These are phyloP conservation scores for Lagodon rhomboides DNA, from an alignment of 2,797 vertebrate genomes.

Conservation along the genomic window DNA sequence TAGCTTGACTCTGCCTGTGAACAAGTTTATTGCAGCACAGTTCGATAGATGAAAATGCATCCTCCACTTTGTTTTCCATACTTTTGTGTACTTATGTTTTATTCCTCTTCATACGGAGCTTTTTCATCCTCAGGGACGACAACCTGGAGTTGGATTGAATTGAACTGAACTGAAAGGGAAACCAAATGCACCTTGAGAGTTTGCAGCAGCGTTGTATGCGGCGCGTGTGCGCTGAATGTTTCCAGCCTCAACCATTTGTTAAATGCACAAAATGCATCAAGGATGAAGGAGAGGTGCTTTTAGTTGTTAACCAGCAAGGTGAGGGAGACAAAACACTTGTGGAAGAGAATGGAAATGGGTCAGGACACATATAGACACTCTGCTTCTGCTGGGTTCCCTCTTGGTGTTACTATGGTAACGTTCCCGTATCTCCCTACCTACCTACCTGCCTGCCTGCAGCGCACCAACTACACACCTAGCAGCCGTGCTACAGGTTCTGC, in stretches of 20 bases:
- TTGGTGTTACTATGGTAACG: slow-evolving; percentile 88
- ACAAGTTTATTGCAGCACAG: slow-evolving; percentile 18
- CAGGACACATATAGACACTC: slow-evolving; percentile 85
- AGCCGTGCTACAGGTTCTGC: slow-evolving; percentile 79
- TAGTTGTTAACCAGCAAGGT: slow-evolving; percentile 74
- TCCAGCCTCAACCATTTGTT: slow-evolving; percentile 51
- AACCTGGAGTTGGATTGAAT: slow-evolving; percentile 38
- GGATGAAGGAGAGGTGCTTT: slow-evolving; percentile 70
- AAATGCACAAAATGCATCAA: slow-evolving; percentile 60
- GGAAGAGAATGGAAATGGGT: slow-evolving; percentile 84
- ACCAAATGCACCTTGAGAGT: slow-evolving; percentile 58
- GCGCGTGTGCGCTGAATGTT: slow-evolving; percentile 38
- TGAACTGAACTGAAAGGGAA: slow-evolving; percentile 52
- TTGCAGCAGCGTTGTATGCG: background rate
- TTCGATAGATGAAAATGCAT: slow-evolving; percentile 21
- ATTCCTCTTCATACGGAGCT: background rate
- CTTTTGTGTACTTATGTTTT: slow-evolving; percentile 41
- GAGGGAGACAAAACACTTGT: slow-evolving; percentile 81
- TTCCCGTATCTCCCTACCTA: slow-evolving; percentile 78
- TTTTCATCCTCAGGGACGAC: slow-evolving; percentile 42
- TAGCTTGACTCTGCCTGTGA: slow-evolving; percentile 16
- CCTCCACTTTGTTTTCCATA: slow-evolving; percentile 24
- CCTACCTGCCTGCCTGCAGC: slow-evolving; percentile 72
- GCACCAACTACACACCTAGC: slow-evolving; percentile 68
- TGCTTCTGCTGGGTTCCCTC: slow-evolving; percentile 82